Percentiles rank a stretch among this genome's conserved stretches.
phyloP scores from a whole-genome alignment of 1,140 invertebrate species.

The Drosophila ambigua region DNA sequence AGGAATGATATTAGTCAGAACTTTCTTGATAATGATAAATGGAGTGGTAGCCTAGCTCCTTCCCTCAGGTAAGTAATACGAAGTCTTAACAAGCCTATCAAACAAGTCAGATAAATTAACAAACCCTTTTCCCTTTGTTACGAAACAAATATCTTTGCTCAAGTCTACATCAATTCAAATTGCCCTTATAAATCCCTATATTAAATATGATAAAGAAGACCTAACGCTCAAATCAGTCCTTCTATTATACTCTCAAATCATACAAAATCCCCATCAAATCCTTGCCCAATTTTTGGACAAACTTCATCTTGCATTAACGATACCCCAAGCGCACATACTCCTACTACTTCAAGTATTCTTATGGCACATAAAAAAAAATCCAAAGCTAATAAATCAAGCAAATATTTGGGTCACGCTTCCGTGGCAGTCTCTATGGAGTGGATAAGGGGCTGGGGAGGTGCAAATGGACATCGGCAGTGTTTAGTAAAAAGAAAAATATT shows the following conservation, averaged over 20 bases:
- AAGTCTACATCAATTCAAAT: neutral
- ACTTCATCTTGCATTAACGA: constrained; percentile 21
- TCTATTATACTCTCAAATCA: neutral
- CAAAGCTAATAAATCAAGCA: constrained; percentile 80
- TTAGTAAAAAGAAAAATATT: constrained; percentile 67
- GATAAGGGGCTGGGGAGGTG: constrained; percentile 35
- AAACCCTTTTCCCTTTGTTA: no score
- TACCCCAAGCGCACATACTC: constrained; percentile 28
- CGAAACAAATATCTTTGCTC: no score
- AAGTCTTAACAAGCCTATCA: no score
- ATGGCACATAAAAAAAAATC: constrained; percentile 49
- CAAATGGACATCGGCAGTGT: constrained; percentile 64
- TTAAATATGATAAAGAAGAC: neutral
- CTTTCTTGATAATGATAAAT: no score
- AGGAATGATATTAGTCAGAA: no score
- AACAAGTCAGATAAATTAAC: no score
- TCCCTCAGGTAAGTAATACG: no score
- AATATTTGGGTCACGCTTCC: constrained; percentile 81
- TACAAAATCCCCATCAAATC: neutral
- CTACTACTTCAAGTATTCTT: constrained; percentile 45
- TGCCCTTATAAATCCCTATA: neutral
- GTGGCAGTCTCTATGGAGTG: constrained; percentile 43
- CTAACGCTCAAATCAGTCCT: no score
- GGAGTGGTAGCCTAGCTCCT: no score
- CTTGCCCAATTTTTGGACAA: constrained; percentile 27